Conservation (phyloP, 2,888 invertebrate species). For the Xylota segnis region DNA sequence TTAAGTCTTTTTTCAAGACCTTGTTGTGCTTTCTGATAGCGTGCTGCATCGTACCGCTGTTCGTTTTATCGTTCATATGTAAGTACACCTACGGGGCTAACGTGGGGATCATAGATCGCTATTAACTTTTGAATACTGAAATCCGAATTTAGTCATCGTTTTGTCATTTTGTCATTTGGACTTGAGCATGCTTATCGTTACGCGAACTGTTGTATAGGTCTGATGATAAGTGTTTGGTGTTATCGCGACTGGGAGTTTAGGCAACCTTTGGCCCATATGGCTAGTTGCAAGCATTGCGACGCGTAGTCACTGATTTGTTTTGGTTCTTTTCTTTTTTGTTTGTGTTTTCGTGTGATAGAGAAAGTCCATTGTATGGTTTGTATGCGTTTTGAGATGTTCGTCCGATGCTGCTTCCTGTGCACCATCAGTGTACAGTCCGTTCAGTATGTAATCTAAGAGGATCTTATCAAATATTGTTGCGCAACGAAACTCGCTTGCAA, state of each 20-base stretch:
- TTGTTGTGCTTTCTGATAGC: constrained; percentile 81
- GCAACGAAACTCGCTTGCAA: constrained; percentile 35
- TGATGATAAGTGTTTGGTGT: constrained; percentile 29
- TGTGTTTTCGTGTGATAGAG: background rate
- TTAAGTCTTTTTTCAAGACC: constrained; percentile 81
- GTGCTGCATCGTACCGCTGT: constrained; percentile 80
- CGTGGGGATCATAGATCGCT: constrained; percentile 9
- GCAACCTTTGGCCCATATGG: constrained; percentile 57
- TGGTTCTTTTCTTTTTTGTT: constrained; percentile 19
- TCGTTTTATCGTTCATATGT: constrained; percentile 82
- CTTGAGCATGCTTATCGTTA: constrained; percentile 3
- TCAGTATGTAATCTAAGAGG: background rate
- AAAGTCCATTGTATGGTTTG: background rate
- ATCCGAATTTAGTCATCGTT: constrained; percentile 40
- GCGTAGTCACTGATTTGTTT: constrained; percentile 38
- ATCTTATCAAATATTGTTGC: constrained; percentile 45
- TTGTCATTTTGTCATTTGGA: constrained; percentile 13
- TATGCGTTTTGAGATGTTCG: background rate
- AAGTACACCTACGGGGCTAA: constrained; percentile 78
- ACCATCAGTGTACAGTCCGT: background rate
- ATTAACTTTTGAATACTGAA: background rate
- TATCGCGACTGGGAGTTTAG: constrained; percentile 46
- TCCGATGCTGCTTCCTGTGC: background rate
- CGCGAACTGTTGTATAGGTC: constrained; percentile 18
- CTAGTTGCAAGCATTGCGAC: constrained; percentile 48